Base-by-base conservation (phyloP, 23 tunicate genomes). In the Corella eumyota region DNA sequence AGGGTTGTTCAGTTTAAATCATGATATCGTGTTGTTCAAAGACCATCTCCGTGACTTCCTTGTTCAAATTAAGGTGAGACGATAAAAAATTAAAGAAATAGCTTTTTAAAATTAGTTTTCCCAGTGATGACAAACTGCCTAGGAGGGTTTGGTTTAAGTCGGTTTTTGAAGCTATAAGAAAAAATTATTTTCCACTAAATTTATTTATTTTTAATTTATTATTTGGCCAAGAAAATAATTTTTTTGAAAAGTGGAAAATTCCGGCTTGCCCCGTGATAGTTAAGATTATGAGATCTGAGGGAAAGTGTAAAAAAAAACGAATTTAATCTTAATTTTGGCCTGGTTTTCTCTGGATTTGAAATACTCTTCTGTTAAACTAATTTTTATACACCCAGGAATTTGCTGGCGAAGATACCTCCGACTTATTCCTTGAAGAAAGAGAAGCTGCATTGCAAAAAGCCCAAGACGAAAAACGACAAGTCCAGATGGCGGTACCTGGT, bases 41-140 rank as follows among this genome's bases (percentile, higher is more conserved):
- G 95, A 78, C 57, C 99, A 93, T 73, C 80, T 93, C 1, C 72
- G 99, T 20, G 99, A 93, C 60, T 93, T 93, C 83, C 75, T 93
- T 25, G 78, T 93, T 55, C 99, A 93, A 73, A 93, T 93, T 35
- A 78, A 87, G 73, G 98, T 90, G 15, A 36, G 92, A 59, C n/a
- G n/a, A n/a, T n/a, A n/a, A n/a, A n/a, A n/a, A n/a, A n/a, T n/a
- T 54, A 11, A 26, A 9, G 6, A n/a, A n/a, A n/a, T n/a, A n/a
- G n/a, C n/a, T n/a, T 44, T 44, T 44, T 44, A 13, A 44, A 44
- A 13, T 44, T 44, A 44, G 49, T 13, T 44, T 44, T 13, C 17
- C 49, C 13, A 44, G 17, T 44, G 13, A 13, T 13, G 49, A 44
- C 15, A n/a, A n/a, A n/a, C n/a, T n/a, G n/a, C n/a, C n/a, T n/a